Evolutionary conservation across 2,113 vertebrate species (phyloP), one percentile per base, ranked within the genome.

Genomic region (Neodon shergylaensis): DNA sequence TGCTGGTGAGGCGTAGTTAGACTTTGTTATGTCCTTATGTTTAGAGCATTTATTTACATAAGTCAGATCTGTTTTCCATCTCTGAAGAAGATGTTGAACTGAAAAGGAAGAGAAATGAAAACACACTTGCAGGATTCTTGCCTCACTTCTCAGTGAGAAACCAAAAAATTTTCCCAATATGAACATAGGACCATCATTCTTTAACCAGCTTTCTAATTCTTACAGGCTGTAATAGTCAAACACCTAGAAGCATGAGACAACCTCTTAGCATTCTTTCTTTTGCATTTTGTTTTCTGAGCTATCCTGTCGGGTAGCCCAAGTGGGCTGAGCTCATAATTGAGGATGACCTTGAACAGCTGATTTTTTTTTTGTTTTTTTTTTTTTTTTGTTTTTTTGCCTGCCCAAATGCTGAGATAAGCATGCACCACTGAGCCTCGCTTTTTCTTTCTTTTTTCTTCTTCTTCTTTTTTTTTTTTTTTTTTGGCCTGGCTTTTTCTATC

Each of bases 81-180:
- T 94, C 47, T 88, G 87, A 92, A 49, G 65, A 63, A 87, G 11
- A 3, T 96, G 19, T 79, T 74, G 89, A 88, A 92, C 47, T 95
- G 91, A 94, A 72, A 90, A 47, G n/a, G 42, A 61, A 90, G 8
- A 95, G 79, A 82, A 95, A 36, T 92, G 36, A 74, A 96, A 97
- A 79, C 52, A 76, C 1, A 86, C 42, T 81, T 90, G 28, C 94
- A 52, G 66, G 42, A 86, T 89, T 95, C 87, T 94, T 68, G 10
- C 70, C 95, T 79, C 63, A 0, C 63, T 90, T 36, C 28, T 94
- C 58, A 90, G 33, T 89, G 82, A 92, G 92, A 92, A 97, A 92
- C n/a, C 95, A 70, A 87, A 95, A 95, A 94, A 93, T 92, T 21
- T 95, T 82, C 19, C 63, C 84, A 14, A 11, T 86, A 66, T 95